Percentiles rank a stretch among this genome's conserved stretches.
These are phyloP conservation scores for Diplolepis rosae DNA, from an alignment of 2,888 invertebrate species.

Conservation along the genomic window DNA sequence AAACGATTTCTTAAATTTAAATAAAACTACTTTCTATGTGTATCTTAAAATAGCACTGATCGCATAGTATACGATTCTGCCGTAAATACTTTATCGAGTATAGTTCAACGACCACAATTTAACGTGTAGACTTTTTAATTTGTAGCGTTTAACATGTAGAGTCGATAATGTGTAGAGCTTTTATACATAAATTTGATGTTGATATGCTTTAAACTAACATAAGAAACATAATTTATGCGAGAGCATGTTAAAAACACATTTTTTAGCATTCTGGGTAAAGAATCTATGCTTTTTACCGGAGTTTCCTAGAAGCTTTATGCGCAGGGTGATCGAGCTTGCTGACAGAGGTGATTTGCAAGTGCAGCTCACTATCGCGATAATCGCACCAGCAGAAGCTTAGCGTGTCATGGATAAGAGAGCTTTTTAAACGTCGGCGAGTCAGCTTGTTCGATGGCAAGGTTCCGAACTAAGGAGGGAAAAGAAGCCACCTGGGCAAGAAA, in stretches of 20 bases:
- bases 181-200: no score
- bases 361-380: conserved; percentile 47
- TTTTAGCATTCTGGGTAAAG: conserved; percentile 9
- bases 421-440: conserved; percentile 56
- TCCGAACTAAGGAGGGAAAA: not conserved
- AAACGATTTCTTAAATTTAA: no score
- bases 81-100: no score
- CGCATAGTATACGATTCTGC: no score
- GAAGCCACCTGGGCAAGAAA: not conserved
- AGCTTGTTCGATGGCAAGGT: conserved; percentile 54
- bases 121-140: no score
- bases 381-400: conserved; percentile 45
- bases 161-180: no score
- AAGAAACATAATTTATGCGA: conserved; percentile 14
- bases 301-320: conserved; percentile 3
- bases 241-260: conserved; percentile 15
- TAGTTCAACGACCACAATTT: no score
- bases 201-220: no score
- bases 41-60: no score
- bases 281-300: conserved; percentile 23
- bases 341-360: conserved; percentile 45
- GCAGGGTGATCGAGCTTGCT: conserved; percentile 40
- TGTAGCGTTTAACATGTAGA: no score
- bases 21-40: no score
- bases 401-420: conserved; percentile 42